Evolutionary conservation across 2,113 vertebrate genomes (phyloP), one percentile per base, ranked within the genome.

Genomic region (Synodontis membranacea): DNA sequence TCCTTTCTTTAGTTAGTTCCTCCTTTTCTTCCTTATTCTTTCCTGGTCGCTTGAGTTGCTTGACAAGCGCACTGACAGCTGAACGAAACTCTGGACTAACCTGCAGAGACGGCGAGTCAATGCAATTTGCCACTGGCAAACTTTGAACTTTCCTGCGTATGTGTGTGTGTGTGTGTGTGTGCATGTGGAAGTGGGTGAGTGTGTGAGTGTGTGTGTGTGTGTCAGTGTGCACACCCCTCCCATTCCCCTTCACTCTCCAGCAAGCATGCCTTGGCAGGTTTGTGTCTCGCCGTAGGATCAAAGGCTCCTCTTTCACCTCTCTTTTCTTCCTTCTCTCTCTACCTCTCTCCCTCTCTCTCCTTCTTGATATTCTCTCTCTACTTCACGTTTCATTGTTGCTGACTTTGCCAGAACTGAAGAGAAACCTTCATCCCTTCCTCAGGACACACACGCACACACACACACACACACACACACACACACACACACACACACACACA

Each of bases 211-310:
- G 31, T 42, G 84, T 84, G 87, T 75, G 54, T 79, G 60, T 83
- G 54, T 15, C n/a, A n/a, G n/a, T n/a, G 9, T 37, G 66, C 39
- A 28, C 34, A 46, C 72, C 70, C 84, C 85, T 75, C 88, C 83
- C 86, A 60, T 46, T 86, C 48, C 60, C 46, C 58, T 42, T 58
- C 80, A 80, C 89, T 70, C 62, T 80, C 52, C 84, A 72, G 52
- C 70, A 76, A 86, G 84, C 90, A 34, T 86, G 89, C 87, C 86
- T 79, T 78, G 15, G 82, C 86, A 88, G 86, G 89, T 89, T 88
- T 86, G 28, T 23, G 46, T 76, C 86, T 87, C 19, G 42, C 64
- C 44, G 39, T 84, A 23, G 66, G 86, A 90, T 88, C 86, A 90
- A 89, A 90, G 87, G 44, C 86, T 76, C 46, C 85, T 79, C 88